A percentile compares a stretch with the other conserved stretches of the same genome.
Evolutionary conservation across 2,113 vertebrate species (phyloP).

Genomic region (Silurus meridionalis): DNA sequence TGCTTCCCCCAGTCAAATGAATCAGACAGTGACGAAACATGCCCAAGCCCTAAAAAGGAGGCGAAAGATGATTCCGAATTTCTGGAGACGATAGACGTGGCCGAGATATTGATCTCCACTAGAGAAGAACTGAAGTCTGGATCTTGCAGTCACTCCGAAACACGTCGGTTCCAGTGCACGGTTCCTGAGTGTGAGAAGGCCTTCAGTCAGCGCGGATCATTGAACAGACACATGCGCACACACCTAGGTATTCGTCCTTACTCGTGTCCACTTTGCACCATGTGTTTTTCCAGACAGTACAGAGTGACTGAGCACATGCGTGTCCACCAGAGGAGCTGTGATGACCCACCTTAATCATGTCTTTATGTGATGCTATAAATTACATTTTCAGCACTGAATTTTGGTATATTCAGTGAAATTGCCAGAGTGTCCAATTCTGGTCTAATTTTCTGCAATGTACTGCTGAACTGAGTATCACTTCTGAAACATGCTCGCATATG

Average conservation of each 20-base stretch:
- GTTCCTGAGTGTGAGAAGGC: constrained; percentile 62
- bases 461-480: not conserved
- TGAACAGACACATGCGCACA: constrained; percentile 73
- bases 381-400: not conserved
- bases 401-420: not conserved
- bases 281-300: constrained; percentile 77
- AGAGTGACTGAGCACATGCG: constrained; percentile 75
- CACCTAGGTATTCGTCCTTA: constrained; percentile 74
- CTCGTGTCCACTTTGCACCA: constrained; percentile 69
- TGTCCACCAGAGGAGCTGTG: constrained; percentile 65
- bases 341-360: constrained; percentile 40
- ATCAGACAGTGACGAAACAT: constrained; percentile 41
- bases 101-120: not conserved
- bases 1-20: constrained; percentile 47
- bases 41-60: not conserved
- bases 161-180: constrained; percentile 67
- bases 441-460: not conserved
- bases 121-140: not conserved
- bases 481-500: not conserved
- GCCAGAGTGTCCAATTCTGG: not conserved
- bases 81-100: constrained; percentile 23
- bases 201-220: constrained; percentile 73
- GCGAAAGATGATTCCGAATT: not conserved
- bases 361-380: not conserved
- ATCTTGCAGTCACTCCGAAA: not conserved